These are phyloP conservation scores for Adrianichthys oophorus DNA, from an alignment of 2,797 vertebrate genomes.

Conservation along the genomic window DNA sequence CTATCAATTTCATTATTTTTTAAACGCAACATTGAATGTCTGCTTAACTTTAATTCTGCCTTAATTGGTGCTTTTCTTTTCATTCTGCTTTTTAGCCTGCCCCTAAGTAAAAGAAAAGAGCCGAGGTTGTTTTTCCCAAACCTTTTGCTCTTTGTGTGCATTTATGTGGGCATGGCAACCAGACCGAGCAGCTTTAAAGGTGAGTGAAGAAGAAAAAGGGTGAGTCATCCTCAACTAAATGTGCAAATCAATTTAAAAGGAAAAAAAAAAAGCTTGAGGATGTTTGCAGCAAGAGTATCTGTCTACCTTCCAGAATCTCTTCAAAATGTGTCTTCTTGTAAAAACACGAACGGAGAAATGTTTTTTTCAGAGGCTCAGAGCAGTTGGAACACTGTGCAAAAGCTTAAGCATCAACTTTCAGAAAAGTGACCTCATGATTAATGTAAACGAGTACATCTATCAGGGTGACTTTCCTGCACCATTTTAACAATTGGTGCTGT, in stretches of 20 bases:
- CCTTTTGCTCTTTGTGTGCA: slow-evolving; percentile 37
- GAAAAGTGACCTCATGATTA: slow-evolving; percentile 21
- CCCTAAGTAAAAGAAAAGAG: slow-evolving; percentile 21
- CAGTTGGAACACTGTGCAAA: too few relatives aligned
- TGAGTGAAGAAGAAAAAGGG: slow-evolving; percentile 19
- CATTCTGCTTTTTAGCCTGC: slow-evolving; percentile 27
- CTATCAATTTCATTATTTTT: too few relatives aligned
- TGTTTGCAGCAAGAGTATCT: background rate
- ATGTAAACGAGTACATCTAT: slow-evolving; percentile 20
- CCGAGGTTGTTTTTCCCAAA: slow-evolving; percentile 13
- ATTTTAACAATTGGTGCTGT: slow-evolving; percentile 12
- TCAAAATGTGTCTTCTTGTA: too few relatives aligned
- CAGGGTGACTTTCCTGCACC: slow-evolving; percentile 17
- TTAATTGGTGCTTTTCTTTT: slow-evolving; percentile 45
- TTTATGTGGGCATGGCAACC: slow-evolving; percentile 61
- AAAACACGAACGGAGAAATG: too few relatives aligned
- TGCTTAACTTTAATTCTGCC: slow-evolving; percentile 14
- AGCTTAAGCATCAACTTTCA: slow-evolving; percentile 14
- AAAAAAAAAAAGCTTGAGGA: slow-evolving; percentile 7
- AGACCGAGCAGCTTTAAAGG: slow-evolving; percentile 35
- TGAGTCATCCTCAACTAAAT: slow-evolving; percentile 57
- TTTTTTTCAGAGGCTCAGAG: too few relatives aligned
- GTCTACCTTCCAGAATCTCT: too few relatives aligned
- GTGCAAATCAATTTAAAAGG: slow-evolving; percentile 39
- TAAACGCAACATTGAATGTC: background rate